Conservation (phyloP, 1,140 invertebrate species). For the Lasioglossum albipes region DNA sequence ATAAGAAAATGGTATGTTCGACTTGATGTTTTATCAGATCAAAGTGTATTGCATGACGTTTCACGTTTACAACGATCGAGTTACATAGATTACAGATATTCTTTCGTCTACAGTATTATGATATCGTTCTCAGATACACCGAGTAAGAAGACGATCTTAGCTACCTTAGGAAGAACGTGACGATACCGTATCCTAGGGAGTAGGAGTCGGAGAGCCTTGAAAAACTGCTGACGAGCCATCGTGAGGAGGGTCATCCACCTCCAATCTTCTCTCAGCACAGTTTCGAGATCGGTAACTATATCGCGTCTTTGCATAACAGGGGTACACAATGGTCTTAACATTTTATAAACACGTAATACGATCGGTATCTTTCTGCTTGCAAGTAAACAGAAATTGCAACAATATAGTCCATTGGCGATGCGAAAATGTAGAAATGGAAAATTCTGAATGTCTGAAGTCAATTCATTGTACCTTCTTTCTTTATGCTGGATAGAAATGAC, state of each 20-base stretch:
- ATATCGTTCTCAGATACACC: conserved; percentile 44
- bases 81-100: conserved; percentile 7
- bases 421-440: neutral
- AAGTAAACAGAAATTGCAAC: neutral
- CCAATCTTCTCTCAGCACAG: conserved; percentile 18
- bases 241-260: conserved; percentile 40
- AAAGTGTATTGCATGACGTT: neutral
- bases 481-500: too few species aligned
- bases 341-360: neutral
- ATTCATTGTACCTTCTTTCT: too few species aligned
- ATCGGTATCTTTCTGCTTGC: neutral
- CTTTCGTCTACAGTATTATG: conserved; percentile 32
- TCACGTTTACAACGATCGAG: neutral
- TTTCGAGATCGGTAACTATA: conserved; percentile 15
- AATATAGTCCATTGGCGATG: neutral
- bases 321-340: neutral
- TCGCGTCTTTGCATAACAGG: neutral
- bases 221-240: conserved; percentile 50
- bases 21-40: neutral
- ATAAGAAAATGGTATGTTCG: neutral
- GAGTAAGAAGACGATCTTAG: conserved; percentile 42
- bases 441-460: neutral
- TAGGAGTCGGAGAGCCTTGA: conserved; percentile 49
- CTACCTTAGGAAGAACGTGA: conserved; percentile 57
- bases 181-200: conserved; percentile 56